Base-by-base conservation (phyloP, 2,797 vertebrate genomes). In the Sebastes nivosus region DNA sequence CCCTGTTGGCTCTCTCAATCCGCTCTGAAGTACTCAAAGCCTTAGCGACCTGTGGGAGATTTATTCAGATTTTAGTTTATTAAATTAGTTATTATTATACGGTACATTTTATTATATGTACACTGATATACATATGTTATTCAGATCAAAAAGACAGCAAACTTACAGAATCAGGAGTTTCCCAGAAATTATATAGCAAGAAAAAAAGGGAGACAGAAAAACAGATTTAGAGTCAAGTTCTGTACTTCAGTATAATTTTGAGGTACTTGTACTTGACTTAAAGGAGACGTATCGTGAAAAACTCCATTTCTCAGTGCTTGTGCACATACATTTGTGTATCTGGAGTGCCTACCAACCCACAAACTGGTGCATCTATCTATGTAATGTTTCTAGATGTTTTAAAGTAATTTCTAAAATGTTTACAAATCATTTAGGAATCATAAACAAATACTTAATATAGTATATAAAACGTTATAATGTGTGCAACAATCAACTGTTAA, bases 1-100 rank as follows among this genome's bases (percentile, higher is more conserved):
- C 63, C 29, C 78, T 68, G 75, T 87, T 87, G 5, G 36, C 85
- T 52, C 78, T 81, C 12, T 72, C 71, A 9, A 87, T 78, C 32
- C 20, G n/a, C 71, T 81, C 71, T 9, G 67, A 25, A 12, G 29
- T 7, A 4, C 34, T 61, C 67, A 84, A 30, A 57, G 57, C 50
- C 77, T 84, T 6, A 1, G 8, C 0, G 3, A 42, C 60, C 80
- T 79, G 2, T 0, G 2, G 29, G 20, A 14, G 8, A 30, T 18
- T 2, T 4, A 66, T 16, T 20, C 22, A 77, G 6, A 4, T 13
- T 57, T 46, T 9, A 61, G 46, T 24, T 38, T 29, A 42, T 54
- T 29, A 5, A 18, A 13, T 36, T 12, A 1, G 1, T 18, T 67
- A 22, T 22, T 20, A 42, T 42, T 1, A 58, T 12, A 42, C 1